phyloP scores from a whole-genome alignment of 2,888 invertebrate genomes.

The Platycnemis pennipes region DNA sequence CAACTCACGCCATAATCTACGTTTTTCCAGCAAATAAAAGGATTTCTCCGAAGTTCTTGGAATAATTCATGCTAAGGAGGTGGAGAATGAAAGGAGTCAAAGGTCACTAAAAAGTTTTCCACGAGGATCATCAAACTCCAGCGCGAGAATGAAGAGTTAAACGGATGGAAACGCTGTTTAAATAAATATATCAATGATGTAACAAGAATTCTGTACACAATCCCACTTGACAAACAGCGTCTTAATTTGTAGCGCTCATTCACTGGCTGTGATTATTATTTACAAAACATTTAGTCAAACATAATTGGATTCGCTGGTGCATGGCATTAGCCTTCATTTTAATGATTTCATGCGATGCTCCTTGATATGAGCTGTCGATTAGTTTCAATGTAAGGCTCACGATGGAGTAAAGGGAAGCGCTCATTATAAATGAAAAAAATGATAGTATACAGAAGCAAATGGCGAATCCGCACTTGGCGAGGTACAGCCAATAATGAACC shows the following conservation, averaged over 20 bases:
- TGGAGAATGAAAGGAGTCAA: no score
- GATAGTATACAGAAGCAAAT: no score
- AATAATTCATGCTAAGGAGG: background rate
- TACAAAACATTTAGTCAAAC: background rate
- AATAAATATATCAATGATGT: no score
- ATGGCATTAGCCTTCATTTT: background rate
- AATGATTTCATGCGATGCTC: background rate
- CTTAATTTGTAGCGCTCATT: background rate
- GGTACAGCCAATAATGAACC: no score
- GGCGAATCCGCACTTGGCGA: no score
- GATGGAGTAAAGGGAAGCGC: background rate
- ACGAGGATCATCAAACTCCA: background rate
- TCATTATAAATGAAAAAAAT: no score
- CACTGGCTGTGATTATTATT: slow-evolving; percentile 1
- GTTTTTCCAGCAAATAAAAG: background rate
- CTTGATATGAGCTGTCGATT: background rate
- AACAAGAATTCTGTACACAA: background rate
- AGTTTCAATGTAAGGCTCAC: background rate
- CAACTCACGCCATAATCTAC: background rate
- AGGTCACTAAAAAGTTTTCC: background rate
- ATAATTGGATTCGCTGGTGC: no score
- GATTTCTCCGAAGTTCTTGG: background rate
- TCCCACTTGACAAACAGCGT: background rate
- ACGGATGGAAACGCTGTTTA: background rate
- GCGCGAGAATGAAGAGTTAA: background rate